Conservation (phyloP, 2,797 vertebrate genomes). For the Sphaeramia orbicularis region DNA sequence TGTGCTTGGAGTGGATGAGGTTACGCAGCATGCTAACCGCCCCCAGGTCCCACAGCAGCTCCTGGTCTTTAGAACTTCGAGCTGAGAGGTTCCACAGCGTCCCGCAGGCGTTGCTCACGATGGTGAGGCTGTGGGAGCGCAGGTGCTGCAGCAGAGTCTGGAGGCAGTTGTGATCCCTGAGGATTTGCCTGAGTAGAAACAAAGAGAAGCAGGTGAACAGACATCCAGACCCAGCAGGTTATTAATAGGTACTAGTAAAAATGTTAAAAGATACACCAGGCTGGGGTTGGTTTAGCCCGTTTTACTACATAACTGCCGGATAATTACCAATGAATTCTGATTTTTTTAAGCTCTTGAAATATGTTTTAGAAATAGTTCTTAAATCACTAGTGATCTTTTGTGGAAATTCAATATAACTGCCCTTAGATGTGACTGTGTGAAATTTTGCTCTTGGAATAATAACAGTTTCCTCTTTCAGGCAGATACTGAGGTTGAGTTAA, state of each 20-base stretch:
- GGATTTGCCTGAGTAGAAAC: slow-evolving; percentile 87
- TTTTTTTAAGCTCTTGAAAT: background rate
- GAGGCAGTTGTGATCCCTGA: slow-evolving; percentile 97
- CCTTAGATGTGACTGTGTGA: background rate
- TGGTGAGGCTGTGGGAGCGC: slow-evolving; percentile 97
- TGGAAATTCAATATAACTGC: too few species aligned
- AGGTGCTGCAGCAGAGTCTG: slow-evolving; percentile 98
- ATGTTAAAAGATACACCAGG: background rate
- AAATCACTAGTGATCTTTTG: background rate
- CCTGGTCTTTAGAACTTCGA: slow-evolving; percentile 94
- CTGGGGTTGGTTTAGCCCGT: background rate
- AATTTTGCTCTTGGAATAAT: too few species aligned
- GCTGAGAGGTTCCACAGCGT: slow-evolving; percentile 99
- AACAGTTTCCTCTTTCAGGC: too few species aligned
- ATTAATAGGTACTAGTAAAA: background rate
- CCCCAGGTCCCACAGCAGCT: slow-evolving; percentile 97
- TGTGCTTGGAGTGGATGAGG: slow-evolving; percentile 99
- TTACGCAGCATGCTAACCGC: slow-evolving; percentile 98
- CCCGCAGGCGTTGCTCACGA: slow-evolving; percentile 98
- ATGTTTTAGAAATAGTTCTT: background rate
- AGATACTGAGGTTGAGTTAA: too few species aligned
- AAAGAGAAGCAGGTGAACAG: slow-evolving; percentile 7
- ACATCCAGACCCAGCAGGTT: too few species aligned
- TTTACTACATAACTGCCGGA: background rate
- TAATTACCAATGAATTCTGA: background rate